Percentiles rank a stretch among this genome's conserved stretches.
Evolutionary conservation across 2,797 vertebrate genomes (phyloP).

Genomic region (Mastacembelus armatus): DNA sequence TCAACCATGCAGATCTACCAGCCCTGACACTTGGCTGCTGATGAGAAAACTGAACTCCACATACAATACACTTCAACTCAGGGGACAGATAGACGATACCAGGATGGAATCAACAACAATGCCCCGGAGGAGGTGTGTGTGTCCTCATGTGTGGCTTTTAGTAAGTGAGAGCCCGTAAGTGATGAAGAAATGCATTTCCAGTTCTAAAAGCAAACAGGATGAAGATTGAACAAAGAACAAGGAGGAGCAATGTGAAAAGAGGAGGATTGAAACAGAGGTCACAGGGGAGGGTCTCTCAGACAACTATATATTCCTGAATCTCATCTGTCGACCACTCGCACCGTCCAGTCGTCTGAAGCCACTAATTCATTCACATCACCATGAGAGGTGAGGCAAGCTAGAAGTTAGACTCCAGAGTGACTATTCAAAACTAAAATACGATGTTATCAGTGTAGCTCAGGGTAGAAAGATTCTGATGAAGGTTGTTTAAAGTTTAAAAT

Average conservation of each 20-base stretch:
- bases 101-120: constrained; percentile 31
- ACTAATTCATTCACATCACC: constrained; percentile 38
- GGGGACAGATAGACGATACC: constrained; percentile 34
- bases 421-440: too few relatives aligned
- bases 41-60: not conserved
- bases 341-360: constrained; percentile 26
- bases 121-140: constrained; percentile 11
- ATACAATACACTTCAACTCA: not conserved
- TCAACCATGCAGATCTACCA: not conserved
- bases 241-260: constrained; percentile 35
- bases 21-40: not conserved
- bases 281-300: constrained; percentile 46
- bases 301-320: constrained; percentile 42
- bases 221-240: constrained; percentile 7
- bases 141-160: constrained; percentile 1
- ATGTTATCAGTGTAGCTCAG: too few relatives aligned
- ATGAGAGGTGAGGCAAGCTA: constrained; percentile 84
- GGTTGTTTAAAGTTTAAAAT: not conserved
- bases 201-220: constrained; percentile 16
- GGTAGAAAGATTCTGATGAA: too few relatives aligned
- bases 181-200: constrained; percentile 18
- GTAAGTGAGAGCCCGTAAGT: constrained; percentile 12
- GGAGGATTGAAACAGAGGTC: constrained; percentile 32
- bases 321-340: constrained; percentile 16
- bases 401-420: too few relatives aligned